phyloP scores from a whole-genome alignment of 2,797 vertebrate genomes.

The Gila robusta region DNA sequence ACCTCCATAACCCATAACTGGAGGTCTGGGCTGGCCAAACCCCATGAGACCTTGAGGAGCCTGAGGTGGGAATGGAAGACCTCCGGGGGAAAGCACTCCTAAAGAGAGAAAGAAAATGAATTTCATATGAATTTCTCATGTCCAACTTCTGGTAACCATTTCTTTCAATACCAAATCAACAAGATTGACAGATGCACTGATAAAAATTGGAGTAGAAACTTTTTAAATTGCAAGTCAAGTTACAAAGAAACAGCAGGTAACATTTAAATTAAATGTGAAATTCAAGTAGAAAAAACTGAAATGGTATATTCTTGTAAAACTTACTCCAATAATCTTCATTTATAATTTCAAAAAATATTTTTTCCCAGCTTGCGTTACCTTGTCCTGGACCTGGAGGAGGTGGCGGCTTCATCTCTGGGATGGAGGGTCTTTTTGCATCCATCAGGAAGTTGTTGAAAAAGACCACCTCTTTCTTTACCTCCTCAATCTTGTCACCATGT shows the following conservation, averaged over 20 bases:
- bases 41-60: conserved; percentile 87
- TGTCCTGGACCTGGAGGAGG: conserved; percentile 85
- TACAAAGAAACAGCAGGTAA: not conserved
- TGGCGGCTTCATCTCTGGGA: conserved; percentile 89
- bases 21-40: conserved; percentile 90
- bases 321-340: not conserved
- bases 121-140: not conserved
- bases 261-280: not conserved
- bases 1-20: conserved; percentile 91
- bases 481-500: conserved; percentile 92
- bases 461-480: conserved; percentile 91
- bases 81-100: conserved; percentile 84
- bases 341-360: accelerated
- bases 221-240: not conserved
- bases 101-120: not conserved
- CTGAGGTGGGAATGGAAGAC: conserved; percentile 89
- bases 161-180: too few species aligned
- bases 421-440: conserved; percentile 89
- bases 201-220: not conserved
- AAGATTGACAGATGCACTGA: not conserved
- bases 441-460: conserved; percentile 95
- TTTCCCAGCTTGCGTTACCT: conserved; percentile 67
- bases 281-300: not conserved
- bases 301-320: not conserved
- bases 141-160: not conserved